Conservation (phyloP, 2,888 invertebrate species). For the Hypomecis atomaria region DNA sequence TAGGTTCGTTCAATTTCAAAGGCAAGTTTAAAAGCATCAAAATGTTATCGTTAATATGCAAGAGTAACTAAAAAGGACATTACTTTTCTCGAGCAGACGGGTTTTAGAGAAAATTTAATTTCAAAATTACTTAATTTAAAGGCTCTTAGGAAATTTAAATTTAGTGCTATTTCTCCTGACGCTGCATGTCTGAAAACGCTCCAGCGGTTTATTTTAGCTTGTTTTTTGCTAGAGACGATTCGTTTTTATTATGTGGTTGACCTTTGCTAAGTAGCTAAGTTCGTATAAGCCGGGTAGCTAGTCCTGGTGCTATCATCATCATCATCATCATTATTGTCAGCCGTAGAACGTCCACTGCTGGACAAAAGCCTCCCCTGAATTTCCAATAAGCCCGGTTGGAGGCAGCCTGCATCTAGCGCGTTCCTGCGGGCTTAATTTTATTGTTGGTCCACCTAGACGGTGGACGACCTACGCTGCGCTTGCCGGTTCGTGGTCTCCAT, state of each 20-base stretch:
- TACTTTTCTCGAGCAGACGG: constrained; percentile 37
- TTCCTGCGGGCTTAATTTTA: too few species aligned
- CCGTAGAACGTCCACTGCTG: too few species aligned
- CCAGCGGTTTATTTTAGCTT: constrained; percentile 13
- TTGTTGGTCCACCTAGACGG: too few species aligned
- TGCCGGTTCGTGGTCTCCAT: too few species aligned
- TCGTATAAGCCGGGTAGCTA: too few species aligned
- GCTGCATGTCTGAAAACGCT: constrained; percentile 14
- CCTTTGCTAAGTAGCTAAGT: too few species aligned
- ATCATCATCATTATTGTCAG: too few species aligned
- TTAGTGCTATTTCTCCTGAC: constrained; percentile 21
- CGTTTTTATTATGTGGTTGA: background rate
- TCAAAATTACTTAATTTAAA: constrained; percentile 27
- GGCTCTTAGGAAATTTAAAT: constrained; percentile 35
- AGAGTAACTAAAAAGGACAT: constrained; percentile 26
- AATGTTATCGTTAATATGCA: constrained; percentile 30
- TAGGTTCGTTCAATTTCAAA: constrained; percentile 20
- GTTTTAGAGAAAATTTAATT: constrained; percentile 38
- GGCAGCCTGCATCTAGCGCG: too few species aligned
- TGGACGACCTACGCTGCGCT: too few species aligned
- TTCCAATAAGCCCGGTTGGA: too few species aligned
- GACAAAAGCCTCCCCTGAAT: too few species aligned
- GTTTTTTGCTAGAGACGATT: constrained; percentile 1
- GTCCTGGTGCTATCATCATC: too few species aligned
- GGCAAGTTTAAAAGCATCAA: constrained; percentile 19